Base-by-base conservation (phyloP, 2,888 invertebrate species). In the Schrankia costaestrigalis region DNA sequence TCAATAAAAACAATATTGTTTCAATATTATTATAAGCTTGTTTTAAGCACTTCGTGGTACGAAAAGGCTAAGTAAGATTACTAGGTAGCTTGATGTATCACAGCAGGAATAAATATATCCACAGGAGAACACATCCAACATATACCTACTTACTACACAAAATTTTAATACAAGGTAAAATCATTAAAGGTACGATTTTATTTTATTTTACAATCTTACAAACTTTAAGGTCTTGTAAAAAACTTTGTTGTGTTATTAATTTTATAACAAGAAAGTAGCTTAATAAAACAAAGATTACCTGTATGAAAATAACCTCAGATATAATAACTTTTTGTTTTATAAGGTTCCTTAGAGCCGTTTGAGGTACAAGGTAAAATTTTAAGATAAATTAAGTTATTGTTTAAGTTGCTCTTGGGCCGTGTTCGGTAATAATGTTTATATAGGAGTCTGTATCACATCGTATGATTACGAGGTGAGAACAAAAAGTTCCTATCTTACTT, bases 181-280 rank as follows among this genome's bases (percentile, higher is more conserved):
- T 44, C 37, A n/a, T 25, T 41, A 14, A 11, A 35, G 44, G 25
- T 48, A 46, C 39, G 31, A 41, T 35, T 55, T 31, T 18, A 35
- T 35, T 32, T 18, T 32, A 21, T 35, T 44, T 52, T 36, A 49
- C 28, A 25, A 23, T 11, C 9, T 11, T 26, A n/a, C 31, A 27
- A 41, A 33, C 11, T 47, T 52, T 41, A 52, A 18, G 48, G 36
- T 25, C 30, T 18, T 23, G 13, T 45, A 33, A 50, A 37, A 17
- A 39, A 7, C 9, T 19, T 25, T 40, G 31, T 47, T 22, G 21
- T 17, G 21, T 52, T 40, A 47, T 47, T 52, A 56, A 40, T 47
- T 47, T 44, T 34, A 36, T 12, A 29, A 39, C 26, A 35, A 31
- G 29, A 31, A 38, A 27, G 22, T 19, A 23, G 18, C 13, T 7